Evolutionary conservation across 2,888 invertebrate genomes (phyloP).

Genomic region (Amphiduros pacificus): DNA sequence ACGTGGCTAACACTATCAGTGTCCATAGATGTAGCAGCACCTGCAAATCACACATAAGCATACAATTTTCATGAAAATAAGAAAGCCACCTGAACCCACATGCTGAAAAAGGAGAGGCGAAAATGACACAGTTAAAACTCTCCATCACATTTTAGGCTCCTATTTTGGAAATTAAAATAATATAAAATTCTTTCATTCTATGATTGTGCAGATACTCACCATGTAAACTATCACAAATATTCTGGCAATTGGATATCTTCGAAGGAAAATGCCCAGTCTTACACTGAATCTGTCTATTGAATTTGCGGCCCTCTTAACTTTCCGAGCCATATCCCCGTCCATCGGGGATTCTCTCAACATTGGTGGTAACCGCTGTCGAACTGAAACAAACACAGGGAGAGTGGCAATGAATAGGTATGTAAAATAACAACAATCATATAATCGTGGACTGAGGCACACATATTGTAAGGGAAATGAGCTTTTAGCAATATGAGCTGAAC

Average conservation of each 20-base stretch:
- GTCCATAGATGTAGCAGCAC: background rate
- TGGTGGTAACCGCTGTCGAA: constrained; percentile 66
- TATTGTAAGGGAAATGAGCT: too few relatives aligned
- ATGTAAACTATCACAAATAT: constrained; percentile 83
- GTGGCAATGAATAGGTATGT: too few relatives aligned
- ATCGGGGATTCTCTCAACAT: constrained; percentile 76
- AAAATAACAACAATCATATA: too few relatives aligned
- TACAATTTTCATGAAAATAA: background rate
- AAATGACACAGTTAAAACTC: too few relatives aligned
- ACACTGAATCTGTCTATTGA: constrained; percentile 77
- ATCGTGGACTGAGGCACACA: too few relatives aligned
- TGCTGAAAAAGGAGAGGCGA: too few relatives aligned
- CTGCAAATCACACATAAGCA: background rate
- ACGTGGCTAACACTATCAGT: background rate
- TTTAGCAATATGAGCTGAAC: too few relatives aligned
- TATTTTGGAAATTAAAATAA: too few relatives aligned
- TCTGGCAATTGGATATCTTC: constrained; percentile 80
- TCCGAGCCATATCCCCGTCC: constrained; percentile 74
- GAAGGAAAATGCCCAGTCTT: constrained; percentile 76
- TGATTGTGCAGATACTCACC: too few relatives aligned
- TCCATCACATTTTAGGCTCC: too few relatives aligned
- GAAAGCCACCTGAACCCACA: too few relatives aligned
- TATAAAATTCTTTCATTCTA: too few relatives aligned
- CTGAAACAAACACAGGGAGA: constrained; percentile 26
- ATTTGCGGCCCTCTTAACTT: constrained; percentile 77